Percentiles rank a stretch among this genome's conserved stretches.
Evolutionary conservation across 2,113 vertebrate genomes (phyloP).

Genomic region (Heliornis fulica): DNA sequence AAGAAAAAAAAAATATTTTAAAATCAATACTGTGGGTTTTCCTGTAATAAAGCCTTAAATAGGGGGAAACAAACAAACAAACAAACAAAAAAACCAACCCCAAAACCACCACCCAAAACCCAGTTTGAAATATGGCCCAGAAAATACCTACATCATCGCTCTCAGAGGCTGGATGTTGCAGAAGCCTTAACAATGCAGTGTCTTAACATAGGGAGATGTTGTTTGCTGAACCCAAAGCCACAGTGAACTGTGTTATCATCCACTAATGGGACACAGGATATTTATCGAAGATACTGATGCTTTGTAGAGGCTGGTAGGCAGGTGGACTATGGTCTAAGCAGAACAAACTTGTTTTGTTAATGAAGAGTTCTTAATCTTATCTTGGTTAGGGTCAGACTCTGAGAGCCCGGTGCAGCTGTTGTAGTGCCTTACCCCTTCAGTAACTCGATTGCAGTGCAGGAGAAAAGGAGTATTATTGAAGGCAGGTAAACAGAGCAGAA

Average conservation of each 20-base stretch:
- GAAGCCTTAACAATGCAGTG: not conserved
- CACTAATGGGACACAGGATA: not conserved
- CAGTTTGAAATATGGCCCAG: not conserved
- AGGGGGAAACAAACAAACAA: not conserved
- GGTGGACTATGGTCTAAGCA: not conserved
- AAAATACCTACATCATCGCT: accelerated
- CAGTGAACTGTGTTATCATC: not conserved
- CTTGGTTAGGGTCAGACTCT: not conserved
- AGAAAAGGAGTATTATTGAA: not conserved
- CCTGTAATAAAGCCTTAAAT: not conserved
- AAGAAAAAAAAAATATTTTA: not conserved
- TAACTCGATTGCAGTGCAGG: not conserved
- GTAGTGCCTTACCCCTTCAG: not conserved
- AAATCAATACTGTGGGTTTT: not conserved
- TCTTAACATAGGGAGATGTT: not conserved
- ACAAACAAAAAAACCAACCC: no score
- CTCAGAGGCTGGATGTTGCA: not conserved
- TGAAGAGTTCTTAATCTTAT: not conserved
- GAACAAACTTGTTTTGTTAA: not conserved
- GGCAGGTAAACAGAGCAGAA: slow-evolving; percentile 29
- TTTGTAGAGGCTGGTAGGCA: not conserved
- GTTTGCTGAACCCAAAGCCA: not conserved
- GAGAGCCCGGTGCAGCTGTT: not conserved
- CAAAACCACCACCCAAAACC: no score
- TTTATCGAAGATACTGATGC: not conserved